phyloP scores from a whole-genome alignment of 2,888 invertebrate genomes.

The Clunio marinus region DNA sequence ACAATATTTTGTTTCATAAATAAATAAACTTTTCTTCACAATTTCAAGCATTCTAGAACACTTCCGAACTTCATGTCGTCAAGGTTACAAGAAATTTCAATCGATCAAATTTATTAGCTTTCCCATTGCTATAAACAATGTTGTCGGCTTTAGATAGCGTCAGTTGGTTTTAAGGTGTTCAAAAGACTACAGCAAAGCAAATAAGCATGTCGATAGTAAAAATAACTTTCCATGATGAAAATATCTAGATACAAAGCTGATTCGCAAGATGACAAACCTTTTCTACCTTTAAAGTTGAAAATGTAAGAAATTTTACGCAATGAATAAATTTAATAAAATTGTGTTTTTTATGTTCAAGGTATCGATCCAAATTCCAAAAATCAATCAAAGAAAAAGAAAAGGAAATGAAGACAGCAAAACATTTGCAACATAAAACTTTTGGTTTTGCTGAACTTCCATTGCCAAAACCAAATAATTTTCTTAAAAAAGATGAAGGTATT shows the following conservation, averaged over 20 bases:
- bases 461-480: slow-evolving; percentile 57
- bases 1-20: too few species aligned
- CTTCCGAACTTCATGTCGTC: too few species aligned
- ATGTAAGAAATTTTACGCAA: slow-evolving; percentile 46
- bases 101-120: not conserved
- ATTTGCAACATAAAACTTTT: slow-evolving; percentile 58
- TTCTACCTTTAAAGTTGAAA: slow-evolving; percentile 53
- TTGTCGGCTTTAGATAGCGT: not conserved
- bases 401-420: slow-evolving; percentile 53
- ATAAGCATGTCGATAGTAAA: slow-evolving; percentile 61
- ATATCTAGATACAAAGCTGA: slow-evolving; percentile 61
- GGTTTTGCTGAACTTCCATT: slow-evolving; percentile 62
- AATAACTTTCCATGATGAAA: slow-evolving; percentile 63
- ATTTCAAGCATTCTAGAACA: too few species aligned
- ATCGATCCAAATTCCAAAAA: slow-evolving; percentile 53
- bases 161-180: not conserved
- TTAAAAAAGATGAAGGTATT: slow-evolving; percentile 60
- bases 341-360: slow-evolving; percentile 1
- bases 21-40: too few species aligned
- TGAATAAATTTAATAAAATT: not conserved
- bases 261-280: slow-evolving; percentile 52
- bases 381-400: not conserved
- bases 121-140: not conserved
- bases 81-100: not conserved
- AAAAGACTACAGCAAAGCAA: not conserved